Conservation (phyloP, 2,113 vertebrate genomes). For the Cairina moschata region DNA sequence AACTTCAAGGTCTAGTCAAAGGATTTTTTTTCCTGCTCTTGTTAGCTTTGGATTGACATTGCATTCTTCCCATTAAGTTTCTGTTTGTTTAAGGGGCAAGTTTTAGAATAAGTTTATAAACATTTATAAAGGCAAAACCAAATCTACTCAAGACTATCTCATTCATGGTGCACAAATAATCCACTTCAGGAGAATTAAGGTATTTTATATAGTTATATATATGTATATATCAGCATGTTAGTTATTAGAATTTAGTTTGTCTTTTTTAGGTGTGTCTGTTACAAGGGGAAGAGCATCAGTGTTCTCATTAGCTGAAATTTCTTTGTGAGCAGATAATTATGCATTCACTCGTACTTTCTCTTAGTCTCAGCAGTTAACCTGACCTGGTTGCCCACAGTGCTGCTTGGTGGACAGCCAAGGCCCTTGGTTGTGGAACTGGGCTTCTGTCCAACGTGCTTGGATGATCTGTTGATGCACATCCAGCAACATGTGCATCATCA, state of each 20-base stretch:
- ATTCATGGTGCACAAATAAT: neutral
- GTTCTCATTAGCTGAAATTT: neutral
- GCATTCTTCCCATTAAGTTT: neutral
- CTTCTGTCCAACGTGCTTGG: neutral
- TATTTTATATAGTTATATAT: neutral
- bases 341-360: neutral
- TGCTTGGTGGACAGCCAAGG: slow-evolving; percentile 22
- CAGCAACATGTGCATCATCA: no score
- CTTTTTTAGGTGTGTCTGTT: neutral
- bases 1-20: slow-evolving; percentile 29
- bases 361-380: neutral
- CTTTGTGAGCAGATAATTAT: neutral
- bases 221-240: neutral
- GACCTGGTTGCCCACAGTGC: neutral
- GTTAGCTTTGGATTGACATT: slow-evolving; percentile 31
- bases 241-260: neutral
- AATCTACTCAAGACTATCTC: neutral
- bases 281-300: neutral
- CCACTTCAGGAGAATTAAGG: neutral
- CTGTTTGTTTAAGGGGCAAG: neutral
- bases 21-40: neutral
- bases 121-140: neutral
- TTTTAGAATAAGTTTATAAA: neutral
- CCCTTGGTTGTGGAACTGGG: neutral
- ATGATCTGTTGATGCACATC: neutral